Base-by-base conservation (phyloP, 2,113 vertebrate species). In the Arvicanthis niloticus region DNA sequence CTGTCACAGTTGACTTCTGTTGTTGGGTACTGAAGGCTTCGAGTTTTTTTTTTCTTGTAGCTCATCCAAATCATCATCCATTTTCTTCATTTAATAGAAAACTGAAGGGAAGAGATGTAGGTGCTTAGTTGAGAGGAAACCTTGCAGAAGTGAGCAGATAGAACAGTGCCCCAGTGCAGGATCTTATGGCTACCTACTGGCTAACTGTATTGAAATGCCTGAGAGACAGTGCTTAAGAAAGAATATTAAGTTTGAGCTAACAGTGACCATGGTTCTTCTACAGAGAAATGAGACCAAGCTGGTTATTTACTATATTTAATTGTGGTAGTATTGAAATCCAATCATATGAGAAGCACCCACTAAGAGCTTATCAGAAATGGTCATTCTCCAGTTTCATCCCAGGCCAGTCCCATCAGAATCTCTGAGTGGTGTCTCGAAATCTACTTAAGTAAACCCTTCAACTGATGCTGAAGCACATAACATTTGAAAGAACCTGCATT, bases 11-110 rank as follows among this genome's bases (percentile, higher is more conserved):
- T 87, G 70, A 51, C 85, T 91, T 93, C 45, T 45, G 67, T 85
- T 88, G 31, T 75, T 15, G 31, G 31, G 7, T 21, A 72, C 60
- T 91, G 56, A 91, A 65, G 53, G 86, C 77, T 84, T 88, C 89
- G 80, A 34, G 8, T 40, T 85, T 89, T 58, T 85, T 89, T 58
- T 91, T 94, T 92, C 91, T n/a, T 60, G 16, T 2, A 62, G 81
- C 22, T 82, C 6, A 53, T 91, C 85, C 60, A 93, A 68, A 86
- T 77, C 3, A 21, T 81, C 34, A 10, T 89, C 68, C 82, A 81
- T 96, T 93, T 70, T 92, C 29, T 92, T 76, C 70, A 85, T 42
- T 93, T 80, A 78, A 70, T 68, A 93, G 40, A 22, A 95, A 89
- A 40, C 42, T 89, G 21, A 88, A 86, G 42, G 34, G 9, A 77